Base-by-base conservation (phyloP, 2,113 vertebrate genomes). In the Callopanchax toddi region DNA sequence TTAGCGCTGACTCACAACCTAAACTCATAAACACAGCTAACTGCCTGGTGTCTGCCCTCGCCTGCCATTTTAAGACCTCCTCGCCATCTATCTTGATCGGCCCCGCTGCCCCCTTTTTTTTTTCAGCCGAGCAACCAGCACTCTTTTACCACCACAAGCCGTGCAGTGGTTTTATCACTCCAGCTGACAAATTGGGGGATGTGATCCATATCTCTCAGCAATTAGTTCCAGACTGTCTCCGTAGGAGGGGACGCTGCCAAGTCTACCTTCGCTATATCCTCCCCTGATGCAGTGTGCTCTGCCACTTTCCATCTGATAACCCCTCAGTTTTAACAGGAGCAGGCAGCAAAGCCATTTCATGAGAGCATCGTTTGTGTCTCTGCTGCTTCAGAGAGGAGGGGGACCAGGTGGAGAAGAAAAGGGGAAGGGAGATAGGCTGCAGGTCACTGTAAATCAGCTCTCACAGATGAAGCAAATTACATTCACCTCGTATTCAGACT, bases 151-250 rank as follows among this genome's bases (percentile, higher is more conserved):
- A 78, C 70, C 46, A 26, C 18, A 10, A 68, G 59, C 67, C 67
- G 58, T 18, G 51, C 71, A 65, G 69, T 73, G 77, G 76, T 88
- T 91, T 89, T 91, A 91, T 89, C 81, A 81, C 89, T 89, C 84
- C 78, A 68, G 81, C 87, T 92, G 92, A 93, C 93, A 94, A 93
- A 94, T 92, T 92, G 90, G 78, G 86, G 84, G 90, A 91, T 89
- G 82, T 90, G 93, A 93, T 93, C 89, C 91, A 90, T 82, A 89
- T 93, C 93, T 91, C 78, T 21, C 79, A 16, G 77, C 90, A 86
- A 92, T 93, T 92, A 76, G 81, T 89, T 92, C 90, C 90, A 93
- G 87, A 69, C 84, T 74, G 60, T 74, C 70, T 76, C 78, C 56
- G 73, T 75, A 74, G 77, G 77, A 86, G 80, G 76, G 79, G 70